These are phyloP conservation scores for Motacilla tschutschensis DNA, from an alignment of 2,113 vertebrate species.

Conservation along the genomic window DNA sequence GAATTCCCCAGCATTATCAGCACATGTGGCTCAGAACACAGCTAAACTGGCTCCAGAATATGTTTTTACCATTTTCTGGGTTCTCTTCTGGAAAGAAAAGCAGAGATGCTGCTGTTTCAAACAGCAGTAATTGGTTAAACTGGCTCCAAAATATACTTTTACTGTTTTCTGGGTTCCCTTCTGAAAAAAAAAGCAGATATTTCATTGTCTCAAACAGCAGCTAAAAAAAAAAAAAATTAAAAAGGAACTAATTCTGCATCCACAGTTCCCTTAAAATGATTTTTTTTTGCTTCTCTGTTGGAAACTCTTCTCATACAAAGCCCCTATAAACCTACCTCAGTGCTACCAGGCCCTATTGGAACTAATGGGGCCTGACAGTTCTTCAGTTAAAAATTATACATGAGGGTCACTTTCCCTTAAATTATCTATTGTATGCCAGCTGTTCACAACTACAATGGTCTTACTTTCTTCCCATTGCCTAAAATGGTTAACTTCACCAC, in stretches of 20 bases:
- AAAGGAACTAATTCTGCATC: slow-evolving; percentile 5
- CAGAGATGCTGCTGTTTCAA: slow-evolving; percentile 28
- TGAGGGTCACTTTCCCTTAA: slow-evolving; percentile 84
- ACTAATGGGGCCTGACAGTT: slow-evolving; percentile 84
- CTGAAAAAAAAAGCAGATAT: slow-evolving; percentile 25
- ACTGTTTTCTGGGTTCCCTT: slow-evolving; percentile 15
- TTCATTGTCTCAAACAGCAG: slow-evolving; percentile 25
- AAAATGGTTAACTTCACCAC: slow-evolving; percentile 63
- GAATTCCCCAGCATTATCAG: slow-evolving; percentile 56
- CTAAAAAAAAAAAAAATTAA: neutral
- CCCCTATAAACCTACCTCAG: slow-evolving; percentile 62
- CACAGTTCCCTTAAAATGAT: slow-evolving; percentile 42
- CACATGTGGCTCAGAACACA: neutral
- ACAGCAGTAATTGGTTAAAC: slow-evolving; percentile 5
- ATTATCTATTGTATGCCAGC: slow-evolving; percentile 84
- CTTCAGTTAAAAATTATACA: slow-evolving; percentile 85
- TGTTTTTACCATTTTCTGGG: slow-evolving; percentile 19
- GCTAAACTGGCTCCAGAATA: slow-evolving; percentile 29
- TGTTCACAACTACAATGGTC: slow-evolving; percentile 73
- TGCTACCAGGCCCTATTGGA: slow-evolving; percentile 73
- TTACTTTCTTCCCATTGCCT: slow-evolving; percentile 68
- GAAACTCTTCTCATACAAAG: slow-evolving; percentile 64
- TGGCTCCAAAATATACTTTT: slow-evolving; percentile 30
- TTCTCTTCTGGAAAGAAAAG: slow-evolving; percentile 40
- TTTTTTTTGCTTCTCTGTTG: slow-evolving; percentile 26